These are phyloP conservation scores for Glaucopsyche alexis DNA, from an alignment of 2,888 invertebrate species.

Conservation along the genomic window DNA sequence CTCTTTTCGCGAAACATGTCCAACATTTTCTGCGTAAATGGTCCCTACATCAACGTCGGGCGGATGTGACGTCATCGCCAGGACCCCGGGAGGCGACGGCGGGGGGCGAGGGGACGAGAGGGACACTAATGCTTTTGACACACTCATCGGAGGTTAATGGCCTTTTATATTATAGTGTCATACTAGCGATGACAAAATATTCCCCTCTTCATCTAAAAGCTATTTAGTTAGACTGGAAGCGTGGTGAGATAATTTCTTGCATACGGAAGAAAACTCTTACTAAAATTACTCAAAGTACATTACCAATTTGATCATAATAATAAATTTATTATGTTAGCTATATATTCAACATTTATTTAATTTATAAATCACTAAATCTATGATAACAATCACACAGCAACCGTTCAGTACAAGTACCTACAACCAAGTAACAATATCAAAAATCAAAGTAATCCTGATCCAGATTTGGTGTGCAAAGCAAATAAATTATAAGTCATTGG, in stretches of 20 bases:
- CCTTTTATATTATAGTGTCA: constrained; percentile 37
- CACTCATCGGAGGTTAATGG: constrained; percentile 65
- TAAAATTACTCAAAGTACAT: too few species aligned
- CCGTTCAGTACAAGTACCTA: too few species aligned
- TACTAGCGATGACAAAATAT: constrained; percentile 40
- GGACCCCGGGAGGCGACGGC: constrained; percentile 54
- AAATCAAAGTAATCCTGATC: too few species aligned
- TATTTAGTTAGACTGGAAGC: constrained; percentile 18
- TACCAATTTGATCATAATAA: too few species aligned
- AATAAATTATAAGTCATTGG: too few species aligned
- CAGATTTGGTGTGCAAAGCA: too few species aligned
- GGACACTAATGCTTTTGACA: constrained; percentile 66
- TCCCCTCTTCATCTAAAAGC: constrained; percentile 37
- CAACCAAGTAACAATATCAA: too few species aligned
- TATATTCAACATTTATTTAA: too few species aligned
- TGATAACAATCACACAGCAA: too few species aligned
- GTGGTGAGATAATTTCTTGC: not conserved
- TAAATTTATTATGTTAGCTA: too few species aligned
- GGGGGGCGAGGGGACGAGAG: constrained; percentile 56
- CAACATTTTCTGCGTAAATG: constrained; percentile 31
- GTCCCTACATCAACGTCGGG: constrained; percentile 42
- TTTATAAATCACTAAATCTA: too few species aligned
- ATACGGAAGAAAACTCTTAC: too few species aligned
- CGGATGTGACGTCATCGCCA: constrained; percentile 56
- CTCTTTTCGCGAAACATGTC: not conserved